A percentile compares a stretch with the other conserved stretches of the same genome.
phyloP scores from a whole-genome alignment of 2,113 vertebrate species.

The Paralichthys olivaceus region DNA sequence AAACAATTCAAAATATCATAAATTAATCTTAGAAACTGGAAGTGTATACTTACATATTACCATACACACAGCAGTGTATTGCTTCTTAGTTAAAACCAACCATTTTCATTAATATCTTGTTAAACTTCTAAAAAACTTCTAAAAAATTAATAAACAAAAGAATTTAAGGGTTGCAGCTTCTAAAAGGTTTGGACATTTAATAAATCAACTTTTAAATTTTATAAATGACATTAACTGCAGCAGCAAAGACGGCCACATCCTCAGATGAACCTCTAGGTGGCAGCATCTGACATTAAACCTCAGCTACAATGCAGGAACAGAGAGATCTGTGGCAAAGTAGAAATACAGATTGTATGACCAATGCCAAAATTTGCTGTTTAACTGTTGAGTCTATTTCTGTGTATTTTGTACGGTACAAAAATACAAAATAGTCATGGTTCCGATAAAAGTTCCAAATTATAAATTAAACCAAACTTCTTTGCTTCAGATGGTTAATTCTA shows the following conservation, averaged over 20 bases:
- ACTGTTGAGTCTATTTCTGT: neutral
- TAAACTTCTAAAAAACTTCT: neutral
- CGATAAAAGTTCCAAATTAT: neutral
- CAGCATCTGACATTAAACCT: slow-evolving; percentile 38
- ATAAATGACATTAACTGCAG: slow-evolving; percentile 59
- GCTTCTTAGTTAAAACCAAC: neutral
- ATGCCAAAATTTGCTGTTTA: neutral
- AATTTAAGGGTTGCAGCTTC: neutral
- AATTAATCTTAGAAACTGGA: neutral
- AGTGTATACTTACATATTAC: neutral
- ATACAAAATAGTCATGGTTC: neutral
- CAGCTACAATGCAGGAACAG: neutral
- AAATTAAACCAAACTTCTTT: neutral
- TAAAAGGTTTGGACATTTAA: neutral
- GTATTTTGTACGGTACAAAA: neutral
- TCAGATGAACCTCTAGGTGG: slow-evolving; percentile 65
- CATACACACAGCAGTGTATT: neutral
- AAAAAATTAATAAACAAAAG: neutral
- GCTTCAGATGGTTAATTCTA: neutral
- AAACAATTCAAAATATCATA: neutral
- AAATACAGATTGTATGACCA: neutral
- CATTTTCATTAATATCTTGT: neutral
- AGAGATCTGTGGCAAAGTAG: neutral
- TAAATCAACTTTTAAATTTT: neutral
- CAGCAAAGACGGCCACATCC: slow-evolving; percentile 9